Evolutionary conservation across 92 coral and sea anemone genomes (phyloP).

Genomic region (Micromussa lordhowensis): DNA sequence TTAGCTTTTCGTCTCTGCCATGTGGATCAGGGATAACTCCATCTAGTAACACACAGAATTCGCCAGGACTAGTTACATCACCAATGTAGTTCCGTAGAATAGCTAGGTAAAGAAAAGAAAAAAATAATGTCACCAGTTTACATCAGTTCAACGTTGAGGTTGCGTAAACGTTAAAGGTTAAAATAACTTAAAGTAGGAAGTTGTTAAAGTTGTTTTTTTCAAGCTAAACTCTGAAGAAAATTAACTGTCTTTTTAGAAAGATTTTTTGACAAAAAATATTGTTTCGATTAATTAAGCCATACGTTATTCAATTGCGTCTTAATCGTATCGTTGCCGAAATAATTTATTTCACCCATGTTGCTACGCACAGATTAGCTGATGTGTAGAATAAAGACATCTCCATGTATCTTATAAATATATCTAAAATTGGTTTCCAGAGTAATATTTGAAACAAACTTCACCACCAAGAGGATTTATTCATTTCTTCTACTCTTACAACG

Average conservation of each 20-base stretch:
- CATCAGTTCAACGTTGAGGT: not conserved
- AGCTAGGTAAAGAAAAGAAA: not conserved
- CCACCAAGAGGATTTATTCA: not conserved
- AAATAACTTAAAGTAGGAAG: not conserved
- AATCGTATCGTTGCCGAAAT: not conserved
- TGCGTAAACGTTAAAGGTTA: not conserved
- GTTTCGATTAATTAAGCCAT: not conserved
- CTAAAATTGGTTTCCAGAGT: not conserved
- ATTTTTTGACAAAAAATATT: not conserved
- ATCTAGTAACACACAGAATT: conserved; percentile 35
- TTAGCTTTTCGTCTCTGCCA: conserved; percentile 76
- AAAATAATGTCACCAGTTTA: not conserved
- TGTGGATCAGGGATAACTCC: conserved; percentile 79
- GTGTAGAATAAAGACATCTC: not conserved
- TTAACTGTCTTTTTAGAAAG: not conserved
- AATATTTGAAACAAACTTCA: not conserved
- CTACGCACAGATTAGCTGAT: not conserved
- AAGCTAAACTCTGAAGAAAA: not conserved
- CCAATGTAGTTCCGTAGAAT: conserved; percentile 58
- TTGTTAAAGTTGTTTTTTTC: not conserved
- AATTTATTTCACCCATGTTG: not conserved
- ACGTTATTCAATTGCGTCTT: not conserved
- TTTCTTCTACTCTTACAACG: not conserved
- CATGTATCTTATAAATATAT: not conserved
- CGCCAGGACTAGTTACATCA: conserved; percentile 84